Conservation (phyloP, 2,888 invertebrate species). For the Pammene fasciana region DNA sequence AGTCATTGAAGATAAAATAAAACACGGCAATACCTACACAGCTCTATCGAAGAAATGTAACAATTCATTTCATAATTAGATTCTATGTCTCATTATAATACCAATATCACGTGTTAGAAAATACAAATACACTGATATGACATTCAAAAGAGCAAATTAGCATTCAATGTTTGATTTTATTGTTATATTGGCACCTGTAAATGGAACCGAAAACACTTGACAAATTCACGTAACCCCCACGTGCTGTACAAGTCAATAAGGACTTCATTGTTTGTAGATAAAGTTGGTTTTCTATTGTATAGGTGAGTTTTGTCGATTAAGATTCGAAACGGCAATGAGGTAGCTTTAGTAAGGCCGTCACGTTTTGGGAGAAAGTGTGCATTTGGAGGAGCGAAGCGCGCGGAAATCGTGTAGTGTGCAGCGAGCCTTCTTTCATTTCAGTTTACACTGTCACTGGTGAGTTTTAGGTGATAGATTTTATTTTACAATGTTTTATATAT, state of each 20-base stretch:
- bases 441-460: slow-evolving; percentile 19
- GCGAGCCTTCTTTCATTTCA: slow-evolving; percentile 20
- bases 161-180: slow-evolving; percentile 39
- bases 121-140: slow-evolving; percentile 32
- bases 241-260: neutral
- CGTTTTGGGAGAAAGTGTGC: slow-evolving; percentile 40
- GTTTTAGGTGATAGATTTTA: neutral
- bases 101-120: slow-evolving; percentile 22
- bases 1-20: neutral
- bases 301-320: slow-evolving; percentile 23
- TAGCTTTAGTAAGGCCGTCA: slow-evolving; percentile 37
- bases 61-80: neutral
- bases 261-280: neutral
- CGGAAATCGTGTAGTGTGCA: slow-evolving; percentile 33
- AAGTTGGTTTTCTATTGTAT: slow-evolving; percentile 1
- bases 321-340: slow-evolving; percentile 36
- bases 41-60: slow-evolving; percentile 11
- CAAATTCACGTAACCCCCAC: slow-evolving; percentile 18
- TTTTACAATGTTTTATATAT: neutral
- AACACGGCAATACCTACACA: neutral
- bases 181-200: slow-evolving; percentile 33
- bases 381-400: slow-evolving; percentile 31
- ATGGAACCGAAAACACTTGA: slow-evolving; percentile 10
- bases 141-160: slow-evolving; percentile 28
- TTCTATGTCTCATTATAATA: slow-evolving; percentile 7